Base-by-base conservation (phyloP, 2,113 vertebrate species). In the Vulpes lagopus region DNA sequence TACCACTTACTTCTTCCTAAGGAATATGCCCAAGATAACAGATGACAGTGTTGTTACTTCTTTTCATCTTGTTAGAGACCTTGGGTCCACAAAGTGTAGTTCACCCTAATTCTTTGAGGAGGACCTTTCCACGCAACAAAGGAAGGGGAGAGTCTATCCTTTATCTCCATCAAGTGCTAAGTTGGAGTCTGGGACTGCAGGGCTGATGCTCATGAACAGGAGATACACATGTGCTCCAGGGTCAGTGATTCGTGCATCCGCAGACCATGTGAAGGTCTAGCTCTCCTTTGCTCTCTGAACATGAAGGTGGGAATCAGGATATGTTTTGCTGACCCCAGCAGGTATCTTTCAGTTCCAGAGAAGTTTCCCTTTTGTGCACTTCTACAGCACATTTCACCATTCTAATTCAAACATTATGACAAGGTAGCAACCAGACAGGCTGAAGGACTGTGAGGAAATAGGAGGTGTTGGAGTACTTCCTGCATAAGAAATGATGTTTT, bases 401-500 rank as follows among this genome's bases (percentile, higher is more conserved):
- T 64, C 11, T 64, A 55, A 16, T 69, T 62, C n/a, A 57, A 89
- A 71, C 27, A 22, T 53, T 53, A 62, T 80, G 81, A 86, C 86
- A 65, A 91, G 27, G 87, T n/a, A 81, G n/a, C 55, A 69, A 35
- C 15, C 86, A 89, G 53, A 30, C 3, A 9, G 19, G 11, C 35
- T 30, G 71, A 90, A 79, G 71, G 73, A 49, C 80, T 73, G 20
- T 11, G 55, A 64, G 81, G 80, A 91, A 85, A 35, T 73, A 85
- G 81, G 64, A 84, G 62, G 22, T 80, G 43, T 19, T 79, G 19
- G 55, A 96, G 43, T 57, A 64, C 43, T 91, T 86, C 92, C 92
- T 94, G 73, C 73, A 65, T 80, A 73, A 73, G 59, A 91, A 86
- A 35, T 73, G 64, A 73, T 85, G 64, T 73, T 92, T 96, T 91